Evolutionary conservation across 2,797 vertebrate genomes (phyloP), one percentile per base, ranked within the genome.

Genomic region (Cephalopachus bancanus): DNA sequence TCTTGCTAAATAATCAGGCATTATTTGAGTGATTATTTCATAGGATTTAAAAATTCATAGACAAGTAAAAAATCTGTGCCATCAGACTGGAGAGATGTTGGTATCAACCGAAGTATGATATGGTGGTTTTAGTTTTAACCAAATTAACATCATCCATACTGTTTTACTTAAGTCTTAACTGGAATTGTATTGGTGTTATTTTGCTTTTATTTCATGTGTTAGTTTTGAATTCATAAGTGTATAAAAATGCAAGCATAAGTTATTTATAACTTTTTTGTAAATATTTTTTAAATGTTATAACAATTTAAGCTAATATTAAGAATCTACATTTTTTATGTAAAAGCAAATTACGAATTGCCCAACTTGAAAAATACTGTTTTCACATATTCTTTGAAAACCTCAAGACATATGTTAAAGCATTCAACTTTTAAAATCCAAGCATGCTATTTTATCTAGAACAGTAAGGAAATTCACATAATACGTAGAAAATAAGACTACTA

Each of bases 351-450:
- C 30, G 22, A 81, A 95, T 64, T 15, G 69, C 6, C 0, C 20
- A 83, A 59, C 30, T 65, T 92, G 15, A 86, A 22, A 85, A 94
- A 59, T 44, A 79, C 1, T 74, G 1, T 83, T 87, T 72, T 49
- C 84, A 89, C n/a, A 81, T 33, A 78, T 28, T 60, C 37, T 97
- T 84, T 80, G 57, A 83, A 75, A 94, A 88, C 20, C 11, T 65
- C 7, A 89, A 85, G n/a, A 3, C 15, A 37, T 55, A 28, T 93
- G 83, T 89, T 91, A 89, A 44, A 83, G 37, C 78, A 65, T 76
- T 28, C 33, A 92, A n/a, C 11, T 53, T 83, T 94, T 71, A 85
- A 91, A 88, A 59, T 60, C 2, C 20, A 55, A 4, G 4, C 53
- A 79, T 60, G 17, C 59, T 74, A 83, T 51, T 79, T 69, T 60